Evolutionary conservation across 2,113 vertebrate genomes (phyloP), one percentile per base, ranked within the genome.

Genomic region (Xiphias gladius): DNA sequence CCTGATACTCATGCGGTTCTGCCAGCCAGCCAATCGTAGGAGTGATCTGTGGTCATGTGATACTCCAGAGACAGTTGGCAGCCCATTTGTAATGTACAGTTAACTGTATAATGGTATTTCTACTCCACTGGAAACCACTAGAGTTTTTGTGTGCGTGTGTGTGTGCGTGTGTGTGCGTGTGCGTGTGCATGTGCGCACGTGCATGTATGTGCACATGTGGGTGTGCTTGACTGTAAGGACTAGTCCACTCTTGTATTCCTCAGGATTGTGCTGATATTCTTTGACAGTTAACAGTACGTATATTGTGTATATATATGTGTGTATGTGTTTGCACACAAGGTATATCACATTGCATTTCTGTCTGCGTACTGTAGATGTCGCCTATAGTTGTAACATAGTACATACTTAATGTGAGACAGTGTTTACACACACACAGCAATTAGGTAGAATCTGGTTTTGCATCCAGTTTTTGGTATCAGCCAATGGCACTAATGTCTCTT

Each of bases 71-170:
- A 89, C 91, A 88, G 86, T 89, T 89, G 91, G 88, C 90, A 93
- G 89, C 85, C 85, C 83, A 91, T 94, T 94, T 91, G 83, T 92
- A 91, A 92, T 85, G 84, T 83, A 90, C 85, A 89, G 90, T 90
- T 93, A 90, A 91, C 88, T 66, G 84, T 87, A 84, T 93, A 91
- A 93, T 91, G 85, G 86, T 88, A 84, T 92, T 91, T 88, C 79
- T 86, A 61, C 82, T 89, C 73, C 58, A 24, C 70, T 88, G 78
- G 88, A 92, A 92, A 88, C 88, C 80, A 32, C 77, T 88, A 75
- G 68, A 82, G 76, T 88, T 80, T 82, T 61, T 86, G 35, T 80
- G 70, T 82, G 79, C 81, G 52, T 66, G 73, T 77, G 43, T 59
- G 70, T 55, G 79, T 48, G 46, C 37, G 62, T 71, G 68, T 66